Conservation (phyloP, 2,888 invertebrate species). For the Caenorhabditis drosophilae region DNA sequence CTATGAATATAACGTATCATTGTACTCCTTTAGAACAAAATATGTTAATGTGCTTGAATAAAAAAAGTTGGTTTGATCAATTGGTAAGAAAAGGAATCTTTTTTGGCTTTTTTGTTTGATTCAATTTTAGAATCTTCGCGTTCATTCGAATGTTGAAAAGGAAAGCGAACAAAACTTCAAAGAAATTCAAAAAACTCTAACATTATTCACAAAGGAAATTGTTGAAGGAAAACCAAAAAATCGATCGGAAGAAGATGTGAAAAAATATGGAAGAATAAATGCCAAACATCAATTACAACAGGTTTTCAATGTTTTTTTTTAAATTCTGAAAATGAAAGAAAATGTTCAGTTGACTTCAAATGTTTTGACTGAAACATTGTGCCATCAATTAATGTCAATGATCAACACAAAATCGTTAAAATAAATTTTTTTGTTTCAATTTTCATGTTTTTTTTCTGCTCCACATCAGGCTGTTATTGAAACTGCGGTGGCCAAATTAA, state of each 20-base stretch:
- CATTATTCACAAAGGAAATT: slow-evolving; percentile 48
- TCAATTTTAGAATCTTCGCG: slow-evolving; percentile 11
- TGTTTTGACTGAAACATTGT: slow-evolving; percentile 23
- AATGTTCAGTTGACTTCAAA: slow-evolving; percentile 20
- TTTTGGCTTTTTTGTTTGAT: background rate
- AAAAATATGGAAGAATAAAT: slow-evolving; percentile 54
- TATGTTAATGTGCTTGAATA: slow-evolving; percentile 57
- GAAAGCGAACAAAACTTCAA: slow-evolving; percentile 37
- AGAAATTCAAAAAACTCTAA: slow-evolving; percentile 50
- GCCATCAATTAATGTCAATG: slow-evolving; percentile 29
- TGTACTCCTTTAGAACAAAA: slow-evolving; percentile 51
- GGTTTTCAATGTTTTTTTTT: slow-evolving; percentile 1
- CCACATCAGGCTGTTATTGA: no score
- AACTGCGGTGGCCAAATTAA: no score
- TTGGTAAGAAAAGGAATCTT: slow-evolving; percentile 15
- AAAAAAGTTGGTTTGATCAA: slow-evolving; percentile 54
- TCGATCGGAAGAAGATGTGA: slow-evolving; percentile 38
- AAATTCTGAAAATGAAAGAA: background rate
- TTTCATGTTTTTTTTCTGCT: no score
- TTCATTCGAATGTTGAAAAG: slow-evolving; percentile 24
- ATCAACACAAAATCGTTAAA: slow-evolving; percentile 32
- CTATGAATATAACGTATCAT: slow-evolving; percentile 50
- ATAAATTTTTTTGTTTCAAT: no score
- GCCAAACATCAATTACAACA: slow-evolving; percentile 53
- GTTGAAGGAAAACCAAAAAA: slow-evolving; percentile 15